Evolutionary conservation across 2,113 vertebrate species (phyloP), one percentile per base, ranked within the genome.

Genomic region (Mugil cephalus): DNA sequence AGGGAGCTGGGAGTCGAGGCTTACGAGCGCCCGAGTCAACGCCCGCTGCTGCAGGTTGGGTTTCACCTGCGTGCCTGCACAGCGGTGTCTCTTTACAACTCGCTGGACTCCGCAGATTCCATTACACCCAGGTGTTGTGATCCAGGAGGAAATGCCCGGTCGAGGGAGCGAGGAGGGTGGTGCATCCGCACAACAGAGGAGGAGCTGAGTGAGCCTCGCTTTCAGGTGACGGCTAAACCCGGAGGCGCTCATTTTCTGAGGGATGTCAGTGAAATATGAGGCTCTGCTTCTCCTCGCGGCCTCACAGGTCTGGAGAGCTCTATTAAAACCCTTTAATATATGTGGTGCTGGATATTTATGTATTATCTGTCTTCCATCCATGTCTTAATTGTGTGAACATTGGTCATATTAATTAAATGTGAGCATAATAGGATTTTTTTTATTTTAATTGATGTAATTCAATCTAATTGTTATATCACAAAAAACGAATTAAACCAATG

Each of bases 121-220:
- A 70, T 93, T 92, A 90, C 92, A 89, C 53, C 46, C 10, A 59
- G 42, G 21, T 74, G 74, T 78, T 83, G 64, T 88, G 79, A 79
- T 74, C 67, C 50, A 74, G 69, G 68, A 76, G 84, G 83, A 87
- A 89, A 85, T 71, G 70, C 61, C 82, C 51, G 18, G 59, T 14
- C 7, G 4, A n/a, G 2, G 0, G 43, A 67, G 77, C 30, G 50
- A 63, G 40, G 54, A 65, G 53, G 56, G 24, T 56, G 56, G 24
- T 56, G 50, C 68, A 13, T 51, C 74, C 58, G 46, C 42, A 18
- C 46, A 52, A 18, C 38, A 46, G 59, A 66, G 40, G 54, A 58
- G 8, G 52, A 47, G 60, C 53, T 34, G 46, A 71, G 65, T 55
- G 70, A 78, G 42, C 10, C 30, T 7, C 54, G 53, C 62, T 1